Percentiles rank a stretch among this genome's conserved stretches.
Evolutionary conservation across 2,113 vertebrate genomes (phyloP).

Genomic region (Eublepharis macularius): DNA sequence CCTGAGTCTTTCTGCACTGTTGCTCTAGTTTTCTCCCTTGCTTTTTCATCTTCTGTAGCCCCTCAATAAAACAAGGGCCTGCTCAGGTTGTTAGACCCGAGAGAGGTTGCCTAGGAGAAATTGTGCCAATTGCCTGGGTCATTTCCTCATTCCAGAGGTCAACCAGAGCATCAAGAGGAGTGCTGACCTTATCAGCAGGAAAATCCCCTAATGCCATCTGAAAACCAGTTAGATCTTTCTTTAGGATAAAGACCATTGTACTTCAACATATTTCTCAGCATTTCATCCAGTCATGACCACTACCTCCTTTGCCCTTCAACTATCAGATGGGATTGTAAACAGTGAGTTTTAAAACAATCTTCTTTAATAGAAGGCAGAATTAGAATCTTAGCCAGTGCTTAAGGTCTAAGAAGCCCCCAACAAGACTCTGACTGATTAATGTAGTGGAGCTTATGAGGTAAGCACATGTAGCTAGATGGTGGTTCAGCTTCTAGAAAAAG

Average conservation of each 20-base stretch:
- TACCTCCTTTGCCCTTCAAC: not conserved
- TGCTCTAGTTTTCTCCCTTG: too few species aligned
- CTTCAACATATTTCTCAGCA: not conserved
- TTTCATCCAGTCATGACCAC: not conserved
- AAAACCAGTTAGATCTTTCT: not conserved
- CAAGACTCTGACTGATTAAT: not conserved
- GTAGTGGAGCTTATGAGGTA: not conserved
- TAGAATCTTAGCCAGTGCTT: not conserved
- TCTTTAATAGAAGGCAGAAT: not conserved
- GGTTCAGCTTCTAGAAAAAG: not conserved
- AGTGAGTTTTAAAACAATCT: not conserved
- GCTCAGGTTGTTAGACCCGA: too few species aligned
- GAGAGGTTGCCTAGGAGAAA: too few species aligned
- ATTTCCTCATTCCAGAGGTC: too few species aligned
- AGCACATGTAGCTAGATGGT: not conserved
- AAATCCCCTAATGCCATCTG: too few species aligned
- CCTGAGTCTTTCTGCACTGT: too few species aligned
- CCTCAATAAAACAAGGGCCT: too few species aligned
- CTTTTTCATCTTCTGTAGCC: too few species aligned
- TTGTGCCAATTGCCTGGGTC: too few species aligned
- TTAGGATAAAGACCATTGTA: not conserved
- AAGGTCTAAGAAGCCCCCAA: not conserved
- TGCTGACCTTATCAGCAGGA: too few species aligned
- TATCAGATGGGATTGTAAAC: not conserved
- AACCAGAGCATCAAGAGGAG: too few species aligned